Evolutionary conservation across 2,797 vertebrate species (phyloP).

Genomic region (Oceanodroma leucorhoa): DNA sequence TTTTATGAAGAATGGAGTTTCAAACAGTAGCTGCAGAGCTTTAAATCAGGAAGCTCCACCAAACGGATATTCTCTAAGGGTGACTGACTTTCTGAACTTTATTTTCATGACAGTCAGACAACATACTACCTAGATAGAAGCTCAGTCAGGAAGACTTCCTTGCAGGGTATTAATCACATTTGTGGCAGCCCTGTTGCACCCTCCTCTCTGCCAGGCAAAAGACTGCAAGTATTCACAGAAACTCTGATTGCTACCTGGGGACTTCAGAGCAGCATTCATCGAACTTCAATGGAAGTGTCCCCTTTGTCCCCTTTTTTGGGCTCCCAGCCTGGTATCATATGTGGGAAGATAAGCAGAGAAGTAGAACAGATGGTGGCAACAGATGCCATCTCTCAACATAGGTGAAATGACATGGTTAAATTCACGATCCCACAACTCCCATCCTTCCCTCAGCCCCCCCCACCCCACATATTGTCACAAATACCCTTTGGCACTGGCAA

Average conservation of each 20-base stretch:
- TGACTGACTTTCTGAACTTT: neutral
- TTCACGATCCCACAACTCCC: neutral
- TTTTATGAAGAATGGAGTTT: neutral
- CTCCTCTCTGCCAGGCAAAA: neutral
- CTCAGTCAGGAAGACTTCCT: neutral
- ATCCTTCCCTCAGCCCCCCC: neutral
- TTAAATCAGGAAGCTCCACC: neutral
- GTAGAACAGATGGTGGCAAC: slow-evolving; percentile 5
- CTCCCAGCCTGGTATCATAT: neutral
- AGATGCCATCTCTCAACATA: neutral
- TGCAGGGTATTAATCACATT: neutral
- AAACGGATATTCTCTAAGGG: neutral
- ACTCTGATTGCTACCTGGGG: neutral
- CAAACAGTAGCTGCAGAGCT: neutral
- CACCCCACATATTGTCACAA: neutral
- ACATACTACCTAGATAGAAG: neutral
- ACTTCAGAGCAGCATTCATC: neutral
- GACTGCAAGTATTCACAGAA: neutral
- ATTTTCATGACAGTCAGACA: neutral
- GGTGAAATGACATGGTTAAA: neutral
- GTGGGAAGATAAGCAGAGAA: neutral
- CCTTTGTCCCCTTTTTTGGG: neutral
- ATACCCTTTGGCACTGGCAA: neutral
- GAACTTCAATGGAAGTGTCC: neutral
- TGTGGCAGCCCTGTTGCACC: neutral